Evolutionary conservation across 64 coral and sea anemone genomes (phyloP), one percentile per base, ranked within the genome.

Genomic region (Stichodactyla helianthus): DNA sequence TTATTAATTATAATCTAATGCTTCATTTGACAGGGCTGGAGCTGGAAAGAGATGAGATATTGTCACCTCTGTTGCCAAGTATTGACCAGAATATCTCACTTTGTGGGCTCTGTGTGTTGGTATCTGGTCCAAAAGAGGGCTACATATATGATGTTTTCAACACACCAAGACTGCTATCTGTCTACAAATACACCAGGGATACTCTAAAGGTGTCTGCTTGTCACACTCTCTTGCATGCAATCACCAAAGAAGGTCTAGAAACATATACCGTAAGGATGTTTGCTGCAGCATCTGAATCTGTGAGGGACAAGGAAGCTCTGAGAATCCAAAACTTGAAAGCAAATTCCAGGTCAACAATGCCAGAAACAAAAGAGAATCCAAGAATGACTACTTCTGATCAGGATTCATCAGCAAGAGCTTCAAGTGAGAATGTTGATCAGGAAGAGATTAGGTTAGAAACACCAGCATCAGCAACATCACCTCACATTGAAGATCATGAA

Each of bases 251-350:
- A 20, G 94, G 94, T 3, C 60, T 96, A 35, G 94, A 96, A 59
- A 96, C 94, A 5, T 96, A 96, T 65, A 96, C 94, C 23, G 94
- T 96, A n/a, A 83, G 94, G 18, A 93, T 96, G 80, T 93, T 92
- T 86, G 94, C 94, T 7, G 94, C 94, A 0, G 94, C 94, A 50
- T 90, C 94, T 11, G 88, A 96, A 70, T 89, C 87, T 82, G 54
- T 96, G 11, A 58, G 84, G 55, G n/a, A 81, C 6, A 54, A 81
- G 53, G 52, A 81, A 81, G 15, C 78, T 81, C 17, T 52, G 0
- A 81, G 78, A 81, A 13, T 62, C 11, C 79, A 84, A 35, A 84
- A 62, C 25, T 20, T 51, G 23, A 53, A 56, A 19, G 14, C 23
- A 58, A 53, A 84, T 18, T 17, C 53, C 23, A 84, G 12, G 10